phyloP scores from a whole-genome alignment of 2,888 invertebrate species.

The Baccha elongata region DNA sequence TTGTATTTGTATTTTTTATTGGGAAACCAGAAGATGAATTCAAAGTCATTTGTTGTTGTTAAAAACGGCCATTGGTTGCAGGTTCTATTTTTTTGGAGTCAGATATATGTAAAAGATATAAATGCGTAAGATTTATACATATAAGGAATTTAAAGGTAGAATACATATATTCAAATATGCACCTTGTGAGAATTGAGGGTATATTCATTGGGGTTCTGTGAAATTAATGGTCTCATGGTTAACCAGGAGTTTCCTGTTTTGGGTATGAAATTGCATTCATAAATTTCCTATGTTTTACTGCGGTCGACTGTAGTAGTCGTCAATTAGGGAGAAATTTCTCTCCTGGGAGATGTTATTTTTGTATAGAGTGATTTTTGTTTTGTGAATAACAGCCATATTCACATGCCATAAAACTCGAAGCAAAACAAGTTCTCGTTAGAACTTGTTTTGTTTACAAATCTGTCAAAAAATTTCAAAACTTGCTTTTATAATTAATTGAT shows the following conservation, averaged over 20 bases:
- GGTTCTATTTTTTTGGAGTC: slow-evolving; percentile 14
- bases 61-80: neutral
- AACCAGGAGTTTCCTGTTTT: slow-evolving; percentile 28
- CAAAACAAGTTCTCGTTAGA: too few species aligned
- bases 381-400: neutral
- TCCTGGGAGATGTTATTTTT: neutral
- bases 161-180: slow-evolving; percentile 58
- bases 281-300: slow-evolving; percentile 49
- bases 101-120: too few species aligned
- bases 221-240: slow-evolving; percentile 57
- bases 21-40: slow-evolving; percentile 54
- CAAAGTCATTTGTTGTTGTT: slow-evolving; percentile 50
- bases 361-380: neutral
- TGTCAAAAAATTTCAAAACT: too few species aligned
- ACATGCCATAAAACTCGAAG: too few species aligned
- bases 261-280: slow-evolving; percentile 50
- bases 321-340: slow-evolving; percentile 13
- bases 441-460: too few species aligned
- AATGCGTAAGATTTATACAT: neutral
- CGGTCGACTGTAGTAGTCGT: neutral
- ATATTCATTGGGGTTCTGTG: slow-evolving; percentile 62
- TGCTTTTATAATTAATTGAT: too few species aligned
- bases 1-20: slow-evolving; percentile 39
- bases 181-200: slow-evolving; percentile 9
- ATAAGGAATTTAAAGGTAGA: slow-evolving; percentile 29